Conservation (phyloP, 1,140 invertebrate species). For the Rhagoletis pomonella region DNA sequence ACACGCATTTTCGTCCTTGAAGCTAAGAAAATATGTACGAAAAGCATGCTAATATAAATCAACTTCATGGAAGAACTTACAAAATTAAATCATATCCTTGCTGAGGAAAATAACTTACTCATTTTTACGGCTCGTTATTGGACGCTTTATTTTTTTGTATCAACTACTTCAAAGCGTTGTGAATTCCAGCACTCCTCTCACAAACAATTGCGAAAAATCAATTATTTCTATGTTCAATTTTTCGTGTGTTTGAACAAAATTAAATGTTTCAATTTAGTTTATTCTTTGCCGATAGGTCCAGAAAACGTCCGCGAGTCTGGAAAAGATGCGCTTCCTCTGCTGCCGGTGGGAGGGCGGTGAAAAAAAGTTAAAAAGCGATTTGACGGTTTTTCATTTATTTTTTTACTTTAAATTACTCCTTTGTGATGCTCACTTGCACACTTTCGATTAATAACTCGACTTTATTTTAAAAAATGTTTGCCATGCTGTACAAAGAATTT, state of each 20-base stretch:
- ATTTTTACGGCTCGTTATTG: not conserved
- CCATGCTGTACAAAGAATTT: constrained; percentile 33
- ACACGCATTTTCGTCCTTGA: constrained; percentile 22
- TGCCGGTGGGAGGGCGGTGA: not conserved
- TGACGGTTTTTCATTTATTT: constrained; percentile 21
- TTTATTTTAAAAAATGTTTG: not conserved
- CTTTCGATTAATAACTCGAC: constrained; percentile 35
- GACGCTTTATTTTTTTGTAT: not conserved
- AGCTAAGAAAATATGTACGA: not conserved
- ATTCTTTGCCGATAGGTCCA: not conserved
- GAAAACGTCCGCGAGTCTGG: not conserved
- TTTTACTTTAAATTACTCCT: not conserved
- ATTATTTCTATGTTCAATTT: not conserved
- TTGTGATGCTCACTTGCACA: not conserved
- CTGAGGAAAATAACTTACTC: constrained; percentile 21
- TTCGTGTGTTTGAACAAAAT: constrained; percentile 14
- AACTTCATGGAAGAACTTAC: not conserved
- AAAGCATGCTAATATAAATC: not conserved
- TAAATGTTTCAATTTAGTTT: constrained; percentile 13
- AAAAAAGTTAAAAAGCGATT: constrained; percentile 26
- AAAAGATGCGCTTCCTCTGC: not conserved
- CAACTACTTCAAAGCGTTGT: not conserved
- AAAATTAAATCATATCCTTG: not conserved
- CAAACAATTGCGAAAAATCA: constrained; percentile 31
- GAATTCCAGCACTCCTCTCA: constrained; percentile 9